Evolutionary conservation across 2,888 invertebrate genomes (phyloP).

Genomic region (Rhaphigaster nebulosa): DNA sequence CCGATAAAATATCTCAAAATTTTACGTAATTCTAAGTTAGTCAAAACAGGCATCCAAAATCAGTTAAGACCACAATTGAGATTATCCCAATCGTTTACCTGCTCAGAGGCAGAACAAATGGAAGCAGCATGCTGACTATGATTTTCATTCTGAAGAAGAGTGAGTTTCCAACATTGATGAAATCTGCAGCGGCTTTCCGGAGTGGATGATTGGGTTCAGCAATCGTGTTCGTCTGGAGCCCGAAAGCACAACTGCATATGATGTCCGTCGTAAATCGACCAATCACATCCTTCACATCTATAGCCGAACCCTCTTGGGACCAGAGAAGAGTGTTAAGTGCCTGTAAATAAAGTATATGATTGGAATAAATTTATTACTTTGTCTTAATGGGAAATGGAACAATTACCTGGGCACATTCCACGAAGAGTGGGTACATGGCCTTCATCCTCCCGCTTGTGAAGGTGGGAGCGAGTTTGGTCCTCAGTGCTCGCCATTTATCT

Average conservation of each 20-base stretch:
- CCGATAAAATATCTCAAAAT: too few relatives aligned
- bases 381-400: not conserved
- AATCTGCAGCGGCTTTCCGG: constrained; percentile 66
- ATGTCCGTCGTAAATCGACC: constrained; percentile 70
- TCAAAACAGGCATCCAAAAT: too few relatives aligned
- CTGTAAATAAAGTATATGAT: not conserved
- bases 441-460: constrained; percentile 63
- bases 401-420: constrained; percentile 47
- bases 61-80: too few relatives aligned
- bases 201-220: constrained; percentile 67
- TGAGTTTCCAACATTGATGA: not conserved
- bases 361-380: not conserved
- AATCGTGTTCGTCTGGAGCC: constrained; percentile 69
- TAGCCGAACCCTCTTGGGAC: not conserved
- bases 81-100: not conserved
- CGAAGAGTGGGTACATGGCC: constrained; percentile 60
- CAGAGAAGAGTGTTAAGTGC: constrained; percentile 30
- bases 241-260: constrained; percentile 71
- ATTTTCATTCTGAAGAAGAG: not conserved
- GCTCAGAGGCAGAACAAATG: not conserved
- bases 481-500: constrained; percentile 60
- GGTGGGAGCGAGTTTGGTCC: constrained; percentile 62
- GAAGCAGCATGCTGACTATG: not conserved
- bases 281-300: constrained; percentile 70
- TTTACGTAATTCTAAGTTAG: too few relatives aligned